Conservation (phyloP, 2,113 vertebrate species). For the Ovibos moschatus region DNA sequence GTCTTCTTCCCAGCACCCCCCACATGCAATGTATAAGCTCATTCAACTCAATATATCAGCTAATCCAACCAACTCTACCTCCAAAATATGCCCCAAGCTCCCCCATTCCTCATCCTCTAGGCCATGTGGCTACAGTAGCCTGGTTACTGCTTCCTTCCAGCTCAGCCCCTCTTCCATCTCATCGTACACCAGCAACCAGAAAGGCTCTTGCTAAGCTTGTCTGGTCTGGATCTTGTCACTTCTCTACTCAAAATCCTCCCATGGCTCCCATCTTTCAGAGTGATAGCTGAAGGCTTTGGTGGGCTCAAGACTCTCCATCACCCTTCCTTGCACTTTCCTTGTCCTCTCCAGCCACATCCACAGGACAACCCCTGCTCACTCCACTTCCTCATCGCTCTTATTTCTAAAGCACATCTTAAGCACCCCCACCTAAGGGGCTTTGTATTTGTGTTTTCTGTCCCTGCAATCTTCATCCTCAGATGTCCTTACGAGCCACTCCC, state of each 20-base stretch:
- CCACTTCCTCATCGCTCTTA: not conserved
- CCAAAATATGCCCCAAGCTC: not conserved
- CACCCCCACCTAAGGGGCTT: accelerated
- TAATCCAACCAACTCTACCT: not conserved
- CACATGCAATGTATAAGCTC: not conserved
- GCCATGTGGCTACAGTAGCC: accelerated
- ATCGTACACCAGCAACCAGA: not conserved
- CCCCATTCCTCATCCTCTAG: not conserved
- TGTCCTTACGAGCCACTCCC: not conserved
- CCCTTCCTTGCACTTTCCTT: accelerated
- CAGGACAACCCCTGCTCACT: accelerated
- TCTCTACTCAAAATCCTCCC: not conserved
- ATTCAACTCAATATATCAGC: not conserved
- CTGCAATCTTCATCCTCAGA: not conserved
- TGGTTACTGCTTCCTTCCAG: not conserved
- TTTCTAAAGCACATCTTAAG: not conserved
- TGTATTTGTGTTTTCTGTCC: not conserved
- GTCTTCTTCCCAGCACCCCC: not conserved
- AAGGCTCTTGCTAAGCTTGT: not conserved
- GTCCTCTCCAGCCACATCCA: not conserved
- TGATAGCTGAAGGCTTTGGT: not conserved
- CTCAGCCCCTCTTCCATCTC: not conserved
- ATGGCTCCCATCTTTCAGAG: not conserved
- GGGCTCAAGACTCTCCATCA: no score
- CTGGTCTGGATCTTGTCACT: not conserved